Conservation (phyloP, 2,113 vertebrate species). For the Carlito syrichta region DNA sequence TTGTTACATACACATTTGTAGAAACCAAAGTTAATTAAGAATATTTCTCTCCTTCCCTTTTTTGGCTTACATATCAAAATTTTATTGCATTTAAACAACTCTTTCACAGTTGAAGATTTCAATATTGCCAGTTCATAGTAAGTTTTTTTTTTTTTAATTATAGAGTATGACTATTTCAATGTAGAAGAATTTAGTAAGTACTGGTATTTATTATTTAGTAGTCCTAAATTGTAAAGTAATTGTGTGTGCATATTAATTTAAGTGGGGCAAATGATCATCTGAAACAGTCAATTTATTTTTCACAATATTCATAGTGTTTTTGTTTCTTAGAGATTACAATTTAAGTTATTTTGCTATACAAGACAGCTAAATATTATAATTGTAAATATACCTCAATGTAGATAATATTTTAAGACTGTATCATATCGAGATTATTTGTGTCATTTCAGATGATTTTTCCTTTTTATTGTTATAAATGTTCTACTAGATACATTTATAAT, state of each 20-base stretch:
- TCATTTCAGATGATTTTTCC: not conserved
- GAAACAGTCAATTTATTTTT: slow-evolving; percentile 51
- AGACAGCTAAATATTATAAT: not conserved
- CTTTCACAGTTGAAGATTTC: slow-evolving; percentile 53
- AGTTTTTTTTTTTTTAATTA: too few species aligned
- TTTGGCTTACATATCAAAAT: slow-evolving; percentile 54
- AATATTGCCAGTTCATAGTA: slow-evolving; percentile 54
- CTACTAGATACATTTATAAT: slow-evolving; percentile 45
- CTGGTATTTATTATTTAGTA: slow-evolving; percentile 21
- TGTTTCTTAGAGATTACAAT: not conserved
- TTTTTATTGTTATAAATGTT: slow-evolving; percentile 20
- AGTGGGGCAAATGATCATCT: slow-evolving; percentile 36
- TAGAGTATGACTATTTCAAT: slow-evolving; percentile 60
- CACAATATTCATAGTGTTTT: slow-evolving; percentile 38
- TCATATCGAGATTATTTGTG: slow-evolving; percentile 39
- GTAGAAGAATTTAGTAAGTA: slow-evolving; percentile 28
- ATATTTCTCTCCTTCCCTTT: not conserved
- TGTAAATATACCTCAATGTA: not conserved
- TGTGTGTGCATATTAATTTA: slow-evolving; percentile 2
- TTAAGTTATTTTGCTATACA: slow-evolving; percentile 17
- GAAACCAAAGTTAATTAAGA: not conserved
- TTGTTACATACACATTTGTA: not conserved
- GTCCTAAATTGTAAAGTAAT: slow-evolving; percentile 63
- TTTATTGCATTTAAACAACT: slow-evolving; percentile 55
- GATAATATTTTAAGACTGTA: not conserved